Evolutionary conservation across 1,140 invertebrate genomes (phyloP), one percentile per base, ranked within the genome.

Genomic region (Tetragonula clypearis): DNA sequence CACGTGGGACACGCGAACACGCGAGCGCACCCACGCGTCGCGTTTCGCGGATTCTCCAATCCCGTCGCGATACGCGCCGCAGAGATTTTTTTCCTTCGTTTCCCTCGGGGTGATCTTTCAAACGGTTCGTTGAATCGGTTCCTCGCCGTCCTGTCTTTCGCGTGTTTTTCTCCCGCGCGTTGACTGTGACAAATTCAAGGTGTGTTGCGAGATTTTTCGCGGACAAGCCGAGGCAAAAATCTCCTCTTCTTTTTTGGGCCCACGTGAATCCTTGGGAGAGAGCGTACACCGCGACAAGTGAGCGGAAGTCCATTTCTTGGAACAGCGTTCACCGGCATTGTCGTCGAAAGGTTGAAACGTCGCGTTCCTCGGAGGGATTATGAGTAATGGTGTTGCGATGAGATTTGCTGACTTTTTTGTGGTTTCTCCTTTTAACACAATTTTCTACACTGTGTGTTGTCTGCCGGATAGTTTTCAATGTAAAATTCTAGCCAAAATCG

Each of bases 21-120:
- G 81, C 73, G 41, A 56, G 26, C 30, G 72, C 88, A 82, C 88
- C 89, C 88, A 87, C 89, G 84, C 87, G 71, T 58, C 77, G 76
- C 82, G 82, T 84, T 84, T 84, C 66, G 76, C 82, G 82, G 68
- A 84, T 84, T 84, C 82, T 79, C 77, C 56, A 83, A 78, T 83
- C 81, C 35, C 69, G 69, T 68, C 30, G 73, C 72, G 81, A 82
- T 82, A 83, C 81, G 74, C 73, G 55, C 56, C 53, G 30, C 56
- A 30, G 26, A 30, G 75, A 26, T 56, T 56, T 41, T 41, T 58
- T 68, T 30, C n/a, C 68, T 49, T 19, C 12, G n/a, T 19, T 6
- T 30, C 14, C 0, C 58, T 21, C 2, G 3, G 23, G 26, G 30
- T 58, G 80, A 82, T 82, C 69, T 74, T 75, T 82, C 62, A 74